Conservation (phyloP, 1,140 invertebrate genomes). For the Akabosia matsudoensis region DNA sequence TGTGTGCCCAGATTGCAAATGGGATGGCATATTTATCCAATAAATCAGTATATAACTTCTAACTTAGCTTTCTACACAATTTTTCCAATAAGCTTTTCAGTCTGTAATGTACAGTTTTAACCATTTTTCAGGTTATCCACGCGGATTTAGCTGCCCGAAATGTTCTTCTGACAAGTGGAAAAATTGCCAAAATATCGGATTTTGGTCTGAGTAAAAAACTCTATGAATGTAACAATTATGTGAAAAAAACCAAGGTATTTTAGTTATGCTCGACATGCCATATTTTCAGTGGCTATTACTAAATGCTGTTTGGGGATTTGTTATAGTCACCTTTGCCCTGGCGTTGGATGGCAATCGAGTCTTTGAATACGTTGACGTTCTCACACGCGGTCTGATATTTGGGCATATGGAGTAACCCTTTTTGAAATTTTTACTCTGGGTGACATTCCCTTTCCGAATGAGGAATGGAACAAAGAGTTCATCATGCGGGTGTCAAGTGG, state of each 20-base stretch:
- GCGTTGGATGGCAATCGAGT: slow-evolving; percentile 48
- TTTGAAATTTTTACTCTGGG: slow-evolving; percentile 82
- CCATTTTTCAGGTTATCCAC: slow-evolving; percentile 64
- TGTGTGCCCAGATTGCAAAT: slow-evolving; percentile 17
- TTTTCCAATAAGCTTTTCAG: not conserved
- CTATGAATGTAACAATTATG: slow-evolving; percentile 74
- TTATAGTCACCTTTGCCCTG: slow-evolving; percentile 27
- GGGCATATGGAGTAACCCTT: slow-evolving; percentile 73
- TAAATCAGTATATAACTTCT: not conserved
- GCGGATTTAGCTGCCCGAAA: slow-evolving; percentile 79
- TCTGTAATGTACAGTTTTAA: not conserved
- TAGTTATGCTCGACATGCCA: not conserved
- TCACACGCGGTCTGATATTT: slow-evolving; percentile 75
- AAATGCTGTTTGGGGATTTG: not conserved
- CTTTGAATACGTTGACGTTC: slow-evolving; percentile 66
- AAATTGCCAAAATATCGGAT: slow-evolving; percentile 80
- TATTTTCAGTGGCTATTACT: not conserved
- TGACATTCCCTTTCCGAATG: slow-evolving; percentile 78
- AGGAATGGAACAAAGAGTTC: slow-evolving; percentile 19
- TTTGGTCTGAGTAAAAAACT: slow-evolving; percentile 79
- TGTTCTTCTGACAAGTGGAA: slow-evolving; percentile 68
- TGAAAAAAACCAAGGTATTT: slow-evolving; percentile 68
- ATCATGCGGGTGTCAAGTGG: not conserved
- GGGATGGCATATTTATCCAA: slow-evolving; percentile 21
- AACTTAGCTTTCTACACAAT: not conserved